Conservation (phyloP, 2,888 invertebrate species). For the Schizaphis graminum region DNA sequence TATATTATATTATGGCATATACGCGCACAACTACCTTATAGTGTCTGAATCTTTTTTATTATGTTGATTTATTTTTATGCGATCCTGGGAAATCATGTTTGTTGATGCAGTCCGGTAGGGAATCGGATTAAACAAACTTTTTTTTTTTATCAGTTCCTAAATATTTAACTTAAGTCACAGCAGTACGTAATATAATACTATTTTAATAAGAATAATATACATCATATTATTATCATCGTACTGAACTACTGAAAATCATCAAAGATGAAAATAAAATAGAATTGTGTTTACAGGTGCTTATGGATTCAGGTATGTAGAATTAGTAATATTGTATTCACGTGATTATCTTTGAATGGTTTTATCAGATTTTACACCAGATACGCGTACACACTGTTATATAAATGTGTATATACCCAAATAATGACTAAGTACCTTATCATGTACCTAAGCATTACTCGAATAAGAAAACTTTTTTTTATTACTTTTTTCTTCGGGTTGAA, state of each 20-base stretch:
- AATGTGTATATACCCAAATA: neutral
- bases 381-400: neutral
- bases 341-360: constrained; percentile 19
- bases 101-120: neutral
- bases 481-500: neutral
- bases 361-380: neutral
- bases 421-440: neutral
- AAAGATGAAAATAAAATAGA: neutral
- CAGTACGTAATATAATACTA: neutral
- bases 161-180: neutral
- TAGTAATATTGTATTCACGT: neutral
- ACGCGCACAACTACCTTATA: neutral
- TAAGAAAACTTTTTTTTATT: constrained; percentile 31
- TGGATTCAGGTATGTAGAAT: neutral
- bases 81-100: neutral
- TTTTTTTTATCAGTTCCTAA: neutral
- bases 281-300: neutral
- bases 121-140: neutral
- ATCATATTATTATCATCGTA: neutral
- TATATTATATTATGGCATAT: neutral
- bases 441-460: no score
- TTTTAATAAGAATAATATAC: neutral
- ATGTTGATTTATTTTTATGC: neutral
- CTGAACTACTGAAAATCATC: neutral
- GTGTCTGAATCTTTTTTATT: neutral